Conservation (phyloP, 2,797 vertebrate species). For the Cygnus olor region DNA sequence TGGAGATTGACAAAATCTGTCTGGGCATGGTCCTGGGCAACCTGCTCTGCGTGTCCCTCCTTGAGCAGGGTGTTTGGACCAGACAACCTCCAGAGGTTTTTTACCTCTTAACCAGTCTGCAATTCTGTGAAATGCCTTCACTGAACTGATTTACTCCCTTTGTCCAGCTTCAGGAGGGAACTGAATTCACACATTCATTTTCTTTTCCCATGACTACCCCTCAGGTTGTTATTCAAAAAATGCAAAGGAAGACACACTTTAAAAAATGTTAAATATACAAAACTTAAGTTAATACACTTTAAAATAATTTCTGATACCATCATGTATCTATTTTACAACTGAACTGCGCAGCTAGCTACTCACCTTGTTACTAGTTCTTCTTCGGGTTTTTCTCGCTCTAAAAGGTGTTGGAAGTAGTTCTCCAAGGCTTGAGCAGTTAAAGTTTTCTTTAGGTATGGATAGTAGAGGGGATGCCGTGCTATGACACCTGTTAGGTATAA, state of each 20-base stretch:
- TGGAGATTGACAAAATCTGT: too few species aligned
- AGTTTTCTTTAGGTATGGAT: conserved; percentile 87
- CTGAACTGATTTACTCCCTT: neutral
- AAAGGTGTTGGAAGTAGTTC: conserved; percentile 86
- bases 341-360: neutral
- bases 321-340: neutral
- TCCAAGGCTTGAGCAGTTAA: conserved; percentile 84
- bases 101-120: too few species aligned
- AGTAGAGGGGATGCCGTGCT: conserved; percentile 86
- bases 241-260: neutral
- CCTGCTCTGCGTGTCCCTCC: too few species aligned
- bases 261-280: neutral
- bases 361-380: conserved; percentile 76
- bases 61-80: too few species aligned
- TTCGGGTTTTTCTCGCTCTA: conserved; percentile 65
- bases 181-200: neutral
- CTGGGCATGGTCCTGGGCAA: too few species aligned
- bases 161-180: neutral
- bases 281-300: neutral
- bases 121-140: neutral
- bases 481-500: conserved; percentile 80
- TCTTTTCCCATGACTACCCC: neutral
- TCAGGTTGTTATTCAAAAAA: neutral
- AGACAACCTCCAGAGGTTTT: too few species aligned
- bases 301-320: neutral